Percentiles rank a stretch among this genome's conserved stretches.
Conservation (phyloP, 2,888 invertebrate species). For the Lepidonotus clava region DNA sequence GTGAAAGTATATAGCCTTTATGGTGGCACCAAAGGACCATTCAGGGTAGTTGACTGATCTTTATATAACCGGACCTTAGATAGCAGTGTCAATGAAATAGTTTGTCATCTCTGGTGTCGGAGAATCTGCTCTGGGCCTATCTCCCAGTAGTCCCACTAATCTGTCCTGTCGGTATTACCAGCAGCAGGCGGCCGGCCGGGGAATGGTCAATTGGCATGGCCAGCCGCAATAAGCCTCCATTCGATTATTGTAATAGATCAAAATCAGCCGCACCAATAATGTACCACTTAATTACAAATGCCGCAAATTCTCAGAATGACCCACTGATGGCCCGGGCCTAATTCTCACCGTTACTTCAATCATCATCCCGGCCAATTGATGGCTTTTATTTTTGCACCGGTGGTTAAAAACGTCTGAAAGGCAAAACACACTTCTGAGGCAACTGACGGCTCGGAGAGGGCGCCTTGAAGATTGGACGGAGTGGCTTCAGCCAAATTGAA, state of each 20-base stretch:
- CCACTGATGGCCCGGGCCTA: neutral
- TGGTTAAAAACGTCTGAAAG: neutral
- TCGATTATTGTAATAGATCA: conserved; percentile 23
- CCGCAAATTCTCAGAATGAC: conserved; percentile 3
- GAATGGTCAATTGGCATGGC: conserved; percentile 7
- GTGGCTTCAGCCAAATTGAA: neutral
- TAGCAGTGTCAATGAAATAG: too few species aligned
- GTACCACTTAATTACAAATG: conserved; percentile 14
- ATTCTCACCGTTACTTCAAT: neutral
- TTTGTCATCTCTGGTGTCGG: too few species aligned
- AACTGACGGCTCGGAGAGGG: neutral
- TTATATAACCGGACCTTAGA: too few species aligned
- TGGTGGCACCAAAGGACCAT: too few species aligned
- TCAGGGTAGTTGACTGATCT: too few species aligned
- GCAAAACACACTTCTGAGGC: conserved; percentile 17
- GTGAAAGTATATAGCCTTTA: too few species aligned
- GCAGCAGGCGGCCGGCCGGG: too few species aligned
- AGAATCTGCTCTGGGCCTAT: too few species aligned
- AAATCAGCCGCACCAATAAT: neutral
- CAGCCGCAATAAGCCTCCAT: neutral
- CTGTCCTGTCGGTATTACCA: too few species aligned
- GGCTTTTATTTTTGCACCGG: neutral
- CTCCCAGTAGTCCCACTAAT: too few species aligned
- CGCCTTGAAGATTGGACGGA: neutral
- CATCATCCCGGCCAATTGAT: neutral